Evolutionary conservation across 2,888 invertebrate genomes (phyloP), one percentile per base, ranked within the genome.

Genomic region (Laothoe populi): DNA sequence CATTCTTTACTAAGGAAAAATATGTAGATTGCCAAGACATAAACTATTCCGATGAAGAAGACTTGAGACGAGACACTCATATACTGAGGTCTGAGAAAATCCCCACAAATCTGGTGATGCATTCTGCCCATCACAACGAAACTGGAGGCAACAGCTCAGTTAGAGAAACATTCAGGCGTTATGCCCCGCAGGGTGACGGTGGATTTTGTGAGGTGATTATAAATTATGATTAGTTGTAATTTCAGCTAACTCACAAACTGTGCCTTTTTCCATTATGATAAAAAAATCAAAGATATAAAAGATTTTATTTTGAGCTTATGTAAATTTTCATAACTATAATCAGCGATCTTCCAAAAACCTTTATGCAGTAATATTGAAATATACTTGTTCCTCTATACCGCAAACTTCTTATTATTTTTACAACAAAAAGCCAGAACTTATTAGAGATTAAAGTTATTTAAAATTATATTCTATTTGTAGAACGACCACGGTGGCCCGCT

Each of bases 21-120:
- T 90, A 89, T 63, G 90, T 90, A 1, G 89, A 90, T 63, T 90
- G 90, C 64, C 84, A 87, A 78, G 88, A 89, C 24, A 89, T 90
- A 57, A 80, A 82, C 66, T 90, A 90, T 63, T 87, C 88, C 0
- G 87, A 87, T 1, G 88, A 88, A 13, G 86, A 86, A 0, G 81
- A 79, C 4, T 68, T 71, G 63, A 77, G 87, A 60, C 77, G 83
- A 7, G 74, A 72, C 7, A 67, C 61, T 1, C 68, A 67, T 31
- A 64, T 69, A 0, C 61, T 63, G 8, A 78, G 72, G 35, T 66
- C 69, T 0, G 87, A 84, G 61, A 82, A 72, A 63, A 69, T 90
- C 7, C 90, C 90, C 0, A 83, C 78, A 0, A 89, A 90, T 42
- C 72, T 89, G 4, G 65, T 75, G 0, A 76, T 90, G 79, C 90